Conservation (phyloP, 1,140 invertebrate species). For the Drosophila mojavensis region DNA sequence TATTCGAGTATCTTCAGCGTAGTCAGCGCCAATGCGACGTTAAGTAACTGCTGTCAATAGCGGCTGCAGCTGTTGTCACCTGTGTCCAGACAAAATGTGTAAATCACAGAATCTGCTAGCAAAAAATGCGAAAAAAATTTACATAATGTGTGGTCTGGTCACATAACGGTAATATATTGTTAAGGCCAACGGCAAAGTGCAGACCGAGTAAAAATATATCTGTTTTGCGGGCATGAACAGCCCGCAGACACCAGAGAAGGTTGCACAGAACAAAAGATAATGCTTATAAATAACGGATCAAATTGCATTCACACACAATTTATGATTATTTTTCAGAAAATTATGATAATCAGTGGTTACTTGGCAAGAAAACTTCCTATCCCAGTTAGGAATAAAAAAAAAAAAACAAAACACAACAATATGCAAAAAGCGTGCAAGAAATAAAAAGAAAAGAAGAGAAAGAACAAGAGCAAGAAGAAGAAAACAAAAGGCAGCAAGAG, state of each 20-base stretch:
- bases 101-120: conserved; percentile 52
- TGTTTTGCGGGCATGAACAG: conserved; percentile 27
- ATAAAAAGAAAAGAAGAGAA: conserved; percentile 39
- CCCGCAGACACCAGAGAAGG: conserved; percentile 53
- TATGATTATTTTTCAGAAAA: conserved; percentile 70
- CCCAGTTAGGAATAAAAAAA: conserved; percentile 37
- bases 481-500: conserved; percentile 40
- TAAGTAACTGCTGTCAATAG: conserved; percentile 45
- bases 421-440: conserved; percentile 56
- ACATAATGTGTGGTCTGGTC: conserved; percentile 78
- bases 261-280: conserved; percentile 43
- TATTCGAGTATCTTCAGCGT: too few relatives aligned
- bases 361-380: conserved; percentile 56
- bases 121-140: conserved; percentile 42
- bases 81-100: conserved; percentile 59
- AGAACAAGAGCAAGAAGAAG: conserved; percentile 9
- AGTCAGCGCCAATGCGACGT: conserved; percentile 6
- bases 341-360: conserved; percentile 63
- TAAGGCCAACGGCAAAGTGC: conserved; percentile 12
- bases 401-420: conserved; percentile 25
- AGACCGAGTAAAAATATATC: neutral
- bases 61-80: conserved; percentile 70
- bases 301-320: conserved; percentile 79
- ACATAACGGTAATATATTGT: conserved; percentile 71
- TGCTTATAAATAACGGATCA: conserved; percentile 74